Conservation (phyloP, 2,888 invertebrate genomes). For the Agrotis ipsilon region DNA sequence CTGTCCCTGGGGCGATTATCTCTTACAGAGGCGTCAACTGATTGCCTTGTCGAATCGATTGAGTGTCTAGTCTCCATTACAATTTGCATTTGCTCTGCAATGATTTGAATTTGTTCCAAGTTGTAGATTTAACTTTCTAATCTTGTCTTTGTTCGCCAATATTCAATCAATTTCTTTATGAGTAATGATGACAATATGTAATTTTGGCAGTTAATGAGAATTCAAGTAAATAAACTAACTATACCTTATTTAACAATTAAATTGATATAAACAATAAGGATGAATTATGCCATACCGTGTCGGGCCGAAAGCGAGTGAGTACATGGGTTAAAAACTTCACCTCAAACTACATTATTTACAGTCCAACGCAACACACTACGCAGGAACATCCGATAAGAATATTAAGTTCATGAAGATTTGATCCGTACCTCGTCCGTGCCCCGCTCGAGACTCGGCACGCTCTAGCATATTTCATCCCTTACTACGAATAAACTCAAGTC, state of each 20-base stretch:
- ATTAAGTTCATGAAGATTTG: too few species aligned
- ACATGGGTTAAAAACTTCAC: too few species aligned
- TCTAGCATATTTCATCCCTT: too few species aligned
- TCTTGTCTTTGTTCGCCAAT: constrained; percentile 30
- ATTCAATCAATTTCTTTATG: constrained; percentile 23
- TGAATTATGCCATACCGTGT: too few species aligned
- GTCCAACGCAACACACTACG: too few species aligned
- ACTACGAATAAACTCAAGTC: neutral
- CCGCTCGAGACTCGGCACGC: too few species aligned
- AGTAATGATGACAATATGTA: constrained; percentile 15
- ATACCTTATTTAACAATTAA: neutral
- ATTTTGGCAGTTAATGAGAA: constrained; percentile 14
- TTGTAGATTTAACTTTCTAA: constrained; percentile 56
- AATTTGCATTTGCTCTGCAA: constrained; percentile 42
- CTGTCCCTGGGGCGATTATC: constrained; percentile 26
- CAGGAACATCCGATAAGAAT: too few species aligned
- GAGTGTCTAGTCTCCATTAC: constrained; percentile 8
- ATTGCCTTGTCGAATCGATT: constrained; percentile 34
- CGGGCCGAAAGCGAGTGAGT: too few species aligned
- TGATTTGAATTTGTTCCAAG: constrained; percentile 41
- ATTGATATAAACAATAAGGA: neutral
- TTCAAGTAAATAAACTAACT: neutral
- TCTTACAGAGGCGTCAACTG: constrained; percentile 11
- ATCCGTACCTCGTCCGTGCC: too few species aligned
- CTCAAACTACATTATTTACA: too few species aligned